Conservation (phyloP, 2,113 vertebrate genomes). For the Cephalopterus ornatus region DNA sequence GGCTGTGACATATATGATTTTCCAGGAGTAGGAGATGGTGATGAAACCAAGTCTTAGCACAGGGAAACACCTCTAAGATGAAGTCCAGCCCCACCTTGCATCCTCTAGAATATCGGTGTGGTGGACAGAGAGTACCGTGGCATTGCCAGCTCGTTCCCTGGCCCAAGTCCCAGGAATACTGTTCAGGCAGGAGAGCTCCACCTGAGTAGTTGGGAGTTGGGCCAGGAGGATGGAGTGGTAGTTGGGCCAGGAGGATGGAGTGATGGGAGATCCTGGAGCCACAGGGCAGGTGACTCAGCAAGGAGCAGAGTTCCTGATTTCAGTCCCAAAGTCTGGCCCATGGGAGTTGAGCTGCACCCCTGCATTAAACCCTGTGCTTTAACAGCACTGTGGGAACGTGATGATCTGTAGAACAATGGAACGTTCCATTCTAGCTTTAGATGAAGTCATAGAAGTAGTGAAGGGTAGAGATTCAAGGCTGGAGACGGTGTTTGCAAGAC, state of each 20-base stretch:
- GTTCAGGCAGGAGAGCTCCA: neutral
- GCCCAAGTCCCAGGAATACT: neutral
- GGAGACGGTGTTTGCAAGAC: neutral
- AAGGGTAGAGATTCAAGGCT: neutral
- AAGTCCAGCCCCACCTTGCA: neutral
- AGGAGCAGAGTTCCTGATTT: fast-evolving
- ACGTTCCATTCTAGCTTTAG: neutral
- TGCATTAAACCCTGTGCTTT: neutral
- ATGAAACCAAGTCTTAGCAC: neutral
- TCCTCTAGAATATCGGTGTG: neutral
- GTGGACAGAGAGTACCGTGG: neutral
- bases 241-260: fast-evolving
- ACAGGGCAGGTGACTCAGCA: fast-evolving
- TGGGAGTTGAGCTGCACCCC: neutral
- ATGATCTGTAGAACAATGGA: neutral
- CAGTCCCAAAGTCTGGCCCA: neutral
- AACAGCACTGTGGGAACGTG: neutral
- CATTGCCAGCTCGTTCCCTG: fast-evolving
- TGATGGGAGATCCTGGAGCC: too few relatives aligned
- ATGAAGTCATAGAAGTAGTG: neutral
- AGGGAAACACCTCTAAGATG: neutral
- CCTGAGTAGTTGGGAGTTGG: too few relatives aligned
- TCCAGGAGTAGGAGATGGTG: neutral
- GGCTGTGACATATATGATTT: neutral
- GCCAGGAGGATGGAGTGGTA: fast-evolving